phyloP scores from a whole-genome alignment of 2,888 invertebrate species.

The Diogma glabrata region DNA sequence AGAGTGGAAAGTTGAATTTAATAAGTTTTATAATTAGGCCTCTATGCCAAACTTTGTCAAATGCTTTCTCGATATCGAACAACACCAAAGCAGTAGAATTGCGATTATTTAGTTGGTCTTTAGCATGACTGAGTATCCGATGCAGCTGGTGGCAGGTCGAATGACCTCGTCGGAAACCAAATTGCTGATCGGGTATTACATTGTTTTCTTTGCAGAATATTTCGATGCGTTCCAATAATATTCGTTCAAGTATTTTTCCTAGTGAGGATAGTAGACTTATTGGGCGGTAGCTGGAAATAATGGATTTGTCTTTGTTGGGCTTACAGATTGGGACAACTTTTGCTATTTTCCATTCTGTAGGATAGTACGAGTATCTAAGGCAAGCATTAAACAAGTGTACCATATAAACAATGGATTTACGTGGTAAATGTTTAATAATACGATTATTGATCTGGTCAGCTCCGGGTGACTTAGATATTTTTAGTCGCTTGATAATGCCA shows the following conservation, averaged over 20 bases:
- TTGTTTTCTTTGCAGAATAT: neutral
- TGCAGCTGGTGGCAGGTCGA: slow-evolving; percentile 24
- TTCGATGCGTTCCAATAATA: slow-evolving; percentile 10
- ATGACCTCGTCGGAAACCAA: slow-evolving; percentile 20
- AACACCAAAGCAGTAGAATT: slow-evolving; percentile 22
- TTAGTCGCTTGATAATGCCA: too few relatives aligned
- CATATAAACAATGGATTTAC: too few relatives aligned
- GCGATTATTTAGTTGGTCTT: slow-evolving; percentile 20
- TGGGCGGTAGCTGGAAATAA: slow-evolving; percentile 14
- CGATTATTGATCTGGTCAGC: too few relatives aligned
- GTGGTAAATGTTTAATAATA: too few relatives aligned
- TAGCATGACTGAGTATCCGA: slow-evolving; percentile 21
- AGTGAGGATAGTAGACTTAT: slow-evolving; percentile 16
- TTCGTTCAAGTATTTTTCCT: slow-evolving; percentile 13
- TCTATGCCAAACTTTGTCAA: slow-evolving; percentile 27
- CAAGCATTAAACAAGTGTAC: too few relatives aligned
- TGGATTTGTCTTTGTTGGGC: slow-evolving; percentile 1
- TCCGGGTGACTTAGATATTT: too few relatives aligned
- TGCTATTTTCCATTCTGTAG: too few relatives aligned
- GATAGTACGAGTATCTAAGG: too few relatives aligned
- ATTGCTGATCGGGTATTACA: neutral
- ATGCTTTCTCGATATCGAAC: slow-evolving; percentile 26
- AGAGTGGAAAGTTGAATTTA: slow-evolving; percentile 16
- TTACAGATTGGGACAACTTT: too few relatives aligned
- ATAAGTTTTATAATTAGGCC: slow-evolving; percentile 23